A percentile compares a stretch with the other conserved stretches of the same genome.
Conservation (phyloP, 2,113 vertebrate genomes). For the Hyla sarda region DNA sequence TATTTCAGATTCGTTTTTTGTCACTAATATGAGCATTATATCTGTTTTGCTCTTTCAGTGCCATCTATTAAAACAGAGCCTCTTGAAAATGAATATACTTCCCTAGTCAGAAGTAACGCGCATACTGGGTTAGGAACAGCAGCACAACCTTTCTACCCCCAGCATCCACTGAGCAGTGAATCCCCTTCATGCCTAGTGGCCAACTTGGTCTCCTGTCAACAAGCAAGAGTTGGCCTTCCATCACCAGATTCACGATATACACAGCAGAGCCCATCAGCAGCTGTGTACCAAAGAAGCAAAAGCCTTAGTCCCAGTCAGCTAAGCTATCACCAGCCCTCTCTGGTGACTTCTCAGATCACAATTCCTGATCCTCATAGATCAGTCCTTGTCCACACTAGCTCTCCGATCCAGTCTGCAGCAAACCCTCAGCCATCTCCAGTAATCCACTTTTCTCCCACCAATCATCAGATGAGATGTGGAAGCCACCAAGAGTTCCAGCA, state of each 20-base stretch:
- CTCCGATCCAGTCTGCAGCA: constrained; percentile 77
- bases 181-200: constrained; percentile 82
- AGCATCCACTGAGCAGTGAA: constrained; percentile 82
- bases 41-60: constrained; percentile 78
- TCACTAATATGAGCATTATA: constrained; percentile 1
- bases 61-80: constrained; percentile 97
- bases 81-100: constrained; percentile 83
- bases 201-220: constrained; percentile 89
- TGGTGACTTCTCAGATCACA: constrained; percentile 72
- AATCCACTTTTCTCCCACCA: constrained; percentile 93
- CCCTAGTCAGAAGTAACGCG: constrained; percentile 83
- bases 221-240: constrained; percentile 81
- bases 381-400: constrained; percentile 88
- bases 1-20: neutral
- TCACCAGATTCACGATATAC: constrained; percentile 83
- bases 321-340: constrained; percentile 80
- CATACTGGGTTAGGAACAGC: constrained; percentile 85
- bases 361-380: constrained; percentile 89
- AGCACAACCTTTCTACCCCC: constrained; percentile 85
- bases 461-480: constrained; percentile 82
- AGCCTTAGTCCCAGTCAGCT: constrained; percentile 81
- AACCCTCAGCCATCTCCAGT: constrained; percentile 85
- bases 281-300: constrained; percentile 87
- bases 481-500: constrained; percentile 84
- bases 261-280: constrained; percentile 85